Conservation (phyloP, 2,888 invertebrate genomes). For the Pachliopta kotzebuea region DNA sequence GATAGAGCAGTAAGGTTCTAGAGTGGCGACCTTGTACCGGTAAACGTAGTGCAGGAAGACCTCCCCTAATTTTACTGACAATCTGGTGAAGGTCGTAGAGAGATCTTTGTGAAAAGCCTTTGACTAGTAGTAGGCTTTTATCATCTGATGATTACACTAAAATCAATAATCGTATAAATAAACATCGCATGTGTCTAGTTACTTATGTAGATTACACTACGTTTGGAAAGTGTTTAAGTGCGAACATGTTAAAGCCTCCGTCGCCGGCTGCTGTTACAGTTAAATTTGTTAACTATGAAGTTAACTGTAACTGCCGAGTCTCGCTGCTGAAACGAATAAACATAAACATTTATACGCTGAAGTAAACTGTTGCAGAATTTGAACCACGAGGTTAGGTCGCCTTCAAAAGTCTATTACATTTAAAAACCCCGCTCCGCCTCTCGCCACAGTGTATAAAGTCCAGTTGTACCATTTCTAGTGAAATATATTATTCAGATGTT, state of each 20-base stretch:
- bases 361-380: slow-evolving; percentile 25
- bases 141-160: no score
- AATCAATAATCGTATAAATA: no score
- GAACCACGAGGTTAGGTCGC: slow-evolving; percentile 28
- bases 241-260: neutral
- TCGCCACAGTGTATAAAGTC: slow-evolving; percentile 7
- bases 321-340: slow-evolving; percentile 19
- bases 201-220: neutral
- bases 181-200: no score
- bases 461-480: neutral
- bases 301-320: slow-evolving; percentile 13
- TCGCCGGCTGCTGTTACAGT: slow-evolving; percentile 3
- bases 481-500: no score
- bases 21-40: no score
- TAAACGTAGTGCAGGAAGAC: no score
- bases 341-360: slow-evolving; percentile 26
- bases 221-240: neutral
- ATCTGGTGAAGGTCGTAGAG: no score
- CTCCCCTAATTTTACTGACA: no score
- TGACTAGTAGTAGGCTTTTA: no score
- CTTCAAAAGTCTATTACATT: slow-evolving; percentile 55
- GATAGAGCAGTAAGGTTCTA: no score
- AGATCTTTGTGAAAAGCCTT: no score
- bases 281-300: slow-evolving; percentile 27
- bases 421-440: slow-evolving; percentile 39